Percentiles rank a stretch among this genome's conserved stretches.
phyloP scores from a whole-genome alignment of 2,113 vertebrate species.

The Oncorhynchus mykiss region DNA sequence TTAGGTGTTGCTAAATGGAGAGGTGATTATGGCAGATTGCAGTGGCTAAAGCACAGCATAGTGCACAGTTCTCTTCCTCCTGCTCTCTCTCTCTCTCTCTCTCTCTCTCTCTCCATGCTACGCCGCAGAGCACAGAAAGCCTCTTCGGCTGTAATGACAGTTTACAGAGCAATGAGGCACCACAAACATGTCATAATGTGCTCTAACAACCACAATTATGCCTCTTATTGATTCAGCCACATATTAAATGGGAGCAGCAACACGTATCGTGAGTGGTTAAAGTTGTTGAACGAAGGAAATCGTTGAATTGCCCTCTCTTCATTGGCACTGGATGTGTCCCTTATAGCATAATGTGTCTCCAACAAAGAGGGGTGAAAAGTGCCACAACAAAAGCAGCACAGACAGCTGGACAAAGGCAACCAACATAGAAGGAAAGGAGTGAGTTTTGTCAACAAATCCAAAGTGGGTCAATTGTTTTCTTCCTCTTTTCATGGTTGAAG shows the following conservation, averaged over 20 bases:
- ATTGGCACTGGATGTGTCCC: slow-evolving; percentile 37
- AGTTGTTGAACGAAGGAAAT: slow-evolving; percentile 47
- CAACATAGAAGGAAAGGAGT: slow-evolving; percentile 28
- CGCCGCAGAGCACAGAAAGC: slow-evolving; percentile 49
- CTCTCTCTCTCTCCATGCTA: slow-evolving; percentile 21
- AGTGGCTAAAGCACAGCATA: slow-evolving; percentile 30
- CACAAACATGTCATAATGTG: slow-evolving; percentile 68
- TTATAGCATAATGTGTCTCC: slow-evolving; percentile 47
- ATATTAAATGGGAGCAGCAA: slow-evolving; percentile 60
- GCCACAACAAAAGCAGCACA: slow-evolving; percentile 49
- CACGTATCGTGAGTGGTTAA: slow-evolving; percentile 52
- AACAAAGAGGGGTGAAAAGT: slow-evolving; percentile 42
- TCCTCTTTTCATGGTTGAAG: slow-evolving; percentile 3
- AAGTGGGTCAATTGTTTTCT: slow-evolving; percentile 45
- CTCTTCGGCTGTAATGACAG: slow-evolving; percentile 65
- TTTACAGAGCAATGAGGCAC: slow-evolving; percentile 65
- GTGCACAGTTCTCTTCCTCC: slow-evolving; percentile 50
- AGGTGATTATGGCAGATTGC: slow-evolving; percentile 70
- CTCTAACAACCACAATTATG: slow-evolving; percentile 73
- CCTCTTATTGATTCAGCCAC: slow-evolving; percentile 58
- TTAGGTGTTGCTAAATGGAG: slow-evolving; percentile 56
- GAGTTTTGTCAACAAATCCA: slow-evolving; percentile 19
- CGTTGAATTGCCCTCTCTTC: slow-evolving; percentile 54
- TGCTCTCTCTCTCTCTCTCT: slow-evolving; percentile 35
- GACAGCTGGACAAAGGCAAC: slow-evolving; percentile 53